Evolutionary conservation across 2,797 vertebrate species (phyloP), one percentile per base, ranked within the genome.

Genomic region (Smutsia temminckii): DNA sequence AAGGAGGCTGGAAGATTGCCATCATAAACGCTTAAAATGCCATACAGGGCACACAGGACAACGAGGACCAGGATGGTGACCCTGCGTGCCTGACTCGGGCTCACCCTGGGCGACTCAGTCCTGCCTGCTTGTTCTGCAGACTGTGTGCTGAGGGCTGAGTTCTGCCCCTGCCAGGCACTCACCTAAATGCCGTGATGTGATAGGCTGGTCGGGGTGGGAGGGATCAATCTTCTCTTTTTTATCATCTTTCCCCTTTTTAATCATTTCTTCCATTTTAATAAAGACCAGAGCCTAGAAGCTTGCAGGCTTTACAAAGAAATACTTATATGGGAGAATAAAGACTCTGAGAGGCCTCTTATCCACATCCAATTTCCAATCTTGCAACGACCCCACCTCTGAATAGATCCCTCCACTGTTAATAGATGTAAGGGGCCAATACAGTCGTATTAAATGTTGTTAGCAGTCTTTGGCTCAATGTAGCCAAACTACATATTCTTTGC

Each of bases 171-270:
- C 5, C 37, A 9, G 11, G 23, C 2, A 6, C n/a, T 7, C 2
- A 2, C 23, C 42, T 2, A 0, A 1, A 3, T 0, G 0, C 10
- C 5, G 4, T 8, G 11, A 21, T 10, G 27, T 46, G 8, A 13
- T 4, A 46, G 37, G 13, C 12, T 17, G 13, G n/a, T 6, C 0
- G 7, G 12, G 34, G 46, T 46, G 46, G 46, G 46, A 46, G 46
- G 46, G 46, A 3, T 46, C 46, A n/a, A 53, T 16, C n/a, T 14
- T 0, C 1, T 10, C 37, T 59, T 27, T 49, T 37, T 42, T 53
- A 10, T 14, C 46, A 16, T 17, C 27, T 10, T 40, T 40, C 8
- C 12, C 3, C 29, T 27, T 42, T 32, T 75, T 68, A 29, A 12
- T 53, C 29, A 66, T 42, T 6, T 37, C 34, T 85, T 71, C 7